These are phyloP conservation scores for Antheraea yamamai DNA, from an alignment of 2,888 invertebrate genomes.

Conservation along the genomic window DNA sequence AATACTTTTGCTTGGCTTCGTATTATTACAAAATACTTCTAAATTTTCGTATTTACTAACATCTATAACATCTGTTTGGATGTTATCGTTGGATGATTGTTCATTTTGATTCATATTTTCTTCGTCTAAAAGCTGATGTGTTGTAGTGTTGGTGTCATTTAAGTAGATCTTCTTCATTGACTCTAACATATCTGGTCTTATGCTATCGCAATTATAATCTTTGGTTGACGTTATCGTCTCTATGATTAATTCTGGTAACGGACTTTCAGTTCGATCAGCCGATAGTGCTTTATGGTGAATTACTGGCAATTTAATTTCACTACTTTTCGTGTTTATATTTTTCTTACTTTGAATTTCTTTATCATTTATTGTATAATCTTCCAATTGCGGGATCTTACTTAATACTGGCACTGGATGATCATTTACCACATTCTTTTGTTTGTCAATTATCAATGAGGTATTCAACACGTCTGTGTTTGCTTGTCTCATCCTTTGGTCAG, in stretches of 20 bases:
- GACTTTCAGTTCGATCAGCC: constrained; percentile 55
- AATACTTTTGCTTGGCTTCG: constrained; percentile 5
- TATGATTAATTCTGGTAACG: constrained; percentile 61
- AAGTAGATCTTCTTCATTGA: constrained; percentile 48
- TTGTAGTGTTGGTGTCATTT: constrained; percentile 52
- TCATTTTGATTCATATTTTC: constrained; percentile 37
- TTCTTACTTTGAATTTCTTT: constrained; percentile 31
- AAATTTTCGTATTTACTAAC: not conserved
- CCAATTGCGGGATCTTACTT: constrained; percentile 45
- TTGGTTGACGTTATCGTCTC: constrained; percentile 45
- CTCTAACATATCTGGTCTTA: constrained; percentile 46
- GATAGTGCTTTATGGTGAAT: constrained; percentile 18
- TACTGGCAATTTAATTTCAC: constrained; percentile 24
- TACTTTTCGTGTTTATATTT: constrained; percentile 28
- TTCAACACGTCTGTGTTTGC: constrained; percentile 45
- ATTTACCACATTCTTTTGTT: constrained; percentile 22
- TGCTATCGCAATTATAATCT: constrained; percentile 44
- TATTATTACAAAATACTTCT: not conserved
- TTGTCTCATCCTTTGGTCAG: constrained; percentile 63
- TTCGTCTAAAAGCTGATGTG: constrained; percentile 51
- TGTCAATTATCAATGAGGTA: constrained; percentile 49
- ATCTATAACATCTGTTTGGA: not conserved
- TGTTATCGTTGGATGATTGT: not conserved
- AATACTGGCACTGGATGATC: constrained; percentile 40
- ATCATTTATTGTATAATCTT: constrained; percentile 41